Base-by-base conservation (phyloP, 2,888 invertebrate genomes). In the Lissonota sp. region DNA sequence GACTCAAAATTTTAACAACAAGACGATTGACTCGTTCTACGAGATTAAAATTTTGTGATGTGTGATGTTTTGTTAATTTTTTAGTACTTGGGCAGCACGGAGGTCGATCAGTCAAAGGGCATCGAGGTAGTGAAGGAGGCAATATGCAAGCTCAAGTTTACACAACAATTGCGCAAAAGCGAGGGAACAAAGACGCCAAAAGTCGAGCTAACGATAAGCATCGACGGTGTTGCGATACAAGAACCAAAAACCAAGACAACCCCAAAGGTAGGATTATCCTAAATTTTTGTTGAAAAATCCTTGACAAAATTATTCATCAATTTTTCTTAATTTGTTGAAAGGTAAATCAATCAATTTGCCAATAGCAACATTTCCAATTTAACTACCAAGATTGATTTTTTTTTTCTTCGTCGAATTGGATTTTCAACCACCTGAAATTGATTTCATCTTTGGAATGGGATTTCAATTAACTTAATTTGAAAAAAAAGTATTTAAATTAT, bases 121-220 rank as follows among this genome's bases (percentile, higher is more conserved):
- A 99, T 98, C 87, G 98, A 99, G 92, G 98, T 99, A 58, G 98
- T 99, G 6, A 98, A 98, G 93, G 99, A 99, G 91, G 99, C 99
- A 71, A 99, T 99, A 89, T 96, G 98, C 88, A 98, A 99, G 91
- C 94, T 99, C 86, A 97, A 98, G 93, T 98, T 99, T 93, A 97
- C 96, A 83, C 97, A 98, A 90, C 98, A 98, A 91, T 94, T 98
- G 88, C 96, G 97, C 91, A 98, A 98, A 91, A 97, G 97, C 74
- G 97, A 98, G 89, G 98, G 97, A 57, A 96, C 97, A 87, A 99
- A 99, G 93, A 96, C 97, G 92, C 96, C 96, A 89, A 97, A 97
- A 92, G 97, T 98, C 12, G 99, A 99, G 93, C 95, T 99, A 85
- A 98, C 98, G n/a, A 97, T 99, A 84, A 99, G 98, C 72, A 97